Conservation (phyloP, 2,797 vertebrate genomes). For the Gambusia yucatana region DNA sequence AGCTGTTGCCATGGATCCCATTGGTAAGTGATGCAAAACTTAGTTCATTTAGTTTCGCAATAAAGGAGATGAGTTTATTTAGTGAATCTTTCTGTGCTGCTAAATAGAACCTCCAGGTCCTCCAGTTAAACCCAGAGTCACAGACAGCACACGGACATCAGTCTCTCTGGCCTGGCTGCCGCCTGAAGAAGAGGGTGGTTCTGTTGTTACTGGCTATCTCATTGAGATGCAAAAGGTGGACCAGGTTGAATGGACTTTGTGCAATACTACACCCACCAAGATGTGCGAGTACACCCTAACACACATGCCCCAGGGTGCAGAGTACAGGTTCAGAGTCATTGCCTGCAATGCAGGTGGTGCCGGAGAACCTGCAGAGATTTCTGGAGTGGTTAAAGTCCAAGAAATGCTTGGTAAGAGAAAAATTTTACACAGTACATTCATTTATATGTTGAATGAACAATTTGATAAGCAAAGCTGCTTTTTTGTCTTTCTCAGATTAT, state of each 20-base stretch:
- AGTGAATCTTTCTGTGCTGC: constrained; percentile 28
- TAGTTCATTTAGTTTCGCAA: neutral
- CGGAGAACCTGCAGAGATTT: constrained; percentile 94
- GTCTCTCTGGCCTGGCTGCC: constrained; percentile 95
- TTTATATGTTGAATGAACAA: neutral
- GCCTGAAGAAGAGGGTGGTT: constrained; percentile 95
- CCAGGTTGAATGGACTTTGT: constrained; percentile 98
- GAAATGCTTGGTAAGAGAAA: constrained; percentile 95
- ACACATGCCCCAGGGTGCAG: constrained; percentile 96
- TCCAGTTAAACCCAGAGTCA: constrained; percentile 92
- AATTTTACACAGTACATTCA: neutral
- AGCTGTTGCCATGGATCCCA: constrained; percentile 94
- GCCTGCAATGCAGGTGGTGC: constrained; percentile 96
- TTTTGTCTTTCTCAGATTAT: constrained; percentile 82
- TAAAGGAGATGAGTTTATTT: neutral
- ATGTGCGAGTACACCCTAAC: constrained; percentile 98
- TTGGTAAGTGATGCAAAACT: constrained; percentile 81
- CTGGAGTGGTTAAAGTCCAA: constrained; percentile 95
- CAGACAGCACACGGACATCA: constrained; percentile 95
- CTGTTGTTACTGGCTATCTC: constrained; percentile 92
- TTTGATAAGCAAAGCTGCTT: neutral
- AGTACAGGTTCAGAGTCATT: constrained; percentile 95
- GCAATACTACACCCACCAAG: constrained; percentile 97
- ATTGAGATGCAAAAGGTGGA: constrained; percentile 99
- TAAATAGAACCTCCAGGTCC: constrained; percentile 90